These are phyloP conservation scores for Coluber constrictor DNA, from an alignment of 2,797 vertebrate species.

Conservation along the genomic window DNA sequence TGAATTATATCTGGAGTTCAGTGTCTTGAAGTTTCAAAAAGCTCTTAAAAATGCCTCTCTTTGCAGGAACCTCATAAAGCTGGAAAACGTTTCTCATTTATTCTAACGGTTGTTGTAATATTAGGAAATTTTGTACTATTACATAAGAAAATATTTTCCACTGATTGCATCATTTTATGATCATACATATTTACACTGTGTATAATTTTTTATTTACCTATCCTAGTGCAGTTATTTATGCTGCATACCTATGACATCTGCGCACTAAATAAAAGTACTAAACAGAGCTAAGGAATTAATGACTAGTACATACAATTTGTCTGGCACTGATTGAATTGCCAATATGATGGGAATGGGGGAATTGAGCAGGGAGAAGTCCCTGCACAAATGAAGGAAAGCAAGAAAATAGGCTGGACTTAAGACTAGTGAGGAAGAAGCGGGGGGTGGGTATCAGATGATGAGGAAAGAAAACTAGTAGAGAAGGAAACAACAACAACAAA, in stretches of 20 bases:
- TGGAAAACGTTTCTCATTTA: neutral
- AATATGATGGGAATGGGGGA: neutral
- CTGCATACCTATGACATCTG: neutral
- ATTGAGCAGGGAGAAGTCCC: neutral
- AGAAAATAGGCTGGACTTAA: neutral
- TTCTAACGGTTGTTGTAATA: neutral
- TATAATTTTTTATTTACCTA: neutral
- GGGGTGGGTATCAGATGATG: neutral
- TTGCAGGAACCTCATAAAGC: neutral
- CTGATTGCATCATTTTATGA: neutral
- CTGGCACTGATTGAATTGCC: neutral
- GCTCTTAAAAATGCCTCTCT: neutral
- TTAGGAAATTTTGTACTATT: neutral
- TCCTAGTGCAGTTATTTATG: neutral
- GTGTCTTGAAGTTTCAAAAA: neutral
- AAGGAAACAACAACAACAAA: neutral
- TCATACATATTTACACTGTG: neutral
- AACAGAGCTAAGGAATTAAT: neutral
- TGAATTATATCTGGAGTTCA: neutral
- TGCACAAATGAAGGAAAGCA: neutral
- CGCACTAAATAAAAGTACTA: neutral
- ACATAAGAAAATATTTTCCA: neutral
- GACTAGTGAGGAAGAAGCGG: neutral
- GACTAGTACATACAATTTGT: neutral
- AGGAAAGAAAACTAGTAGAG: neutral